These are phyloP conservation scores for Lycopodina hypogea DNA, from an alignment of 37 sponge, comb jelly and placozoan genomes.

Conservation along the genomic window DNA sequence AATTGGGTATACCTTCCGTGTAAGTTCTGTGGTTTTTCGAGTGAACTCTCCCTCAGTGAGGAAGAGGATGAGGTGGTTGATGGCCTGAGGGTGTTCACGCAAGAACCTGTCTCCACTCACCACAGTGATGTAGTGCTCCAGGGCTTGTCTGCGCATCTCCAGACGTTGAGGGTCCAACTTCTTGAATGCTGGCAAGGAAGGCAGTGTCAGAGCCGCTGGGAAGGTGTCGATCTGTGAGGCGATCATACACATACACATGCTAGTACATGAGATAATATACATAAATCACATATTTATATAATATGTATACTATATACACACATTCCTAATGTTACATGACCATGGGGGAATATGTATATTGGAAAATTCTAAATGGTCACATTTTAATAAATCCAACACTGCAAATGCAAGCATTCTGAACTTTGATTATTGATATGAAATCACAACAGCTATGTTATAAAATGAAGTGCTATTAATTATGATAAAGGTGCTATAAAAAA, in stretches of 20 bases:
- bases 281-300: neutral
- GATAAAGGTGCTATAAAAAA: too few relatives aligned
- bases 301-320: too few relatives aligned
- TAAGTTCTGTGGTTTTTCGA: constrained; percentile 33
- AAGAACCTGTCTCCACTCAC: constrained; percentile 35
- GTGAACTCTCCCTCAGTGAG: constrained; percentile 38
- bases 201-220: constrained; percentile 21
- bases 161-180: constrained; percentile 44
- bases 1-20: constrained; percentile 30
- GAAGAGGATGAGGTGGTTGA: constrained; percentile 33
- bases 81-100: constrained; percentile 14
- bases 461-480: too few relatives aligned
- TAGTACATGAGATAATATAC: too few relatives aligned
- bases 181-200: constrained; percentile 45
- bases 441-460: too few relatives aligned
- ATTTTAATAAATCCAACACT: too few relatives aligned
- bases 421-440: too few relatives aligned
- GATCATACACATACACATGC: too few relatives aligned
- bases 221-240: constrained; percentile 30
- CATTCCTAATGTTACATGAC: neutral
- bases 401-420: too few relatives aligned
- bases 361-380: too few relatives aligned
- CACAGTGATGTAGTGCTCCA: constrained; percentile 49
- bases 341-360: too few relatives aligned
- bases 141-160: constrained; percentile 29